These are phyloP conservation scores for Hydrolagus colliei DNA, from an alignment of 2,797 vertebrate genomes.

Conservation along the genomic window DNA sequence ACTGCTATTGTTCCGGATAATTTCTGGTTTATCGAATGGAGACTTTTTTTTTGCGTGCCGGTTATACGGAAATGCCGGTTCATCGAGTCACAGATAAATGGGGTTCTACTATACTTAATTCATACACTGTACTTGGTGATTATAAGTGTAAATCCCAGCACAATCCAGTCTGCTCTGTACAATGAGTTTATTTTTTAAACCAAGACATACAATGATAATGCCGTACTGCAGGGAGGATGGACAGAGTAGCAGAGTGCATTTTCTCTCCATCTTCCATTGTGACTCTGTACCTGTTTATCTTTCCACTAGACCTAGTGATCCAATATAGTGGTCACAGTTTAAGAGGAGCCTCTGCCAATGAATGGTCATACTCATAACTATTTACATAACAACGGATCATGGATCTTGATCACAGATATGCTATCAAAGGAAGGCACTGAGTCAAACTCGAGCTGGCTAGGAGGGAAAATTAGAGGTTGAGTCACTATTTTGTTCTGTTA, in stretches of 20 bases:
- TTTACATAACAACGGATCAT: too few species aligned
- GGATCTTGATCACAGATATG: neutral
- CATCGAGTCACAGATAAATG: too few species aligned
- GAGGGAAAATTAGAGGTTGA: neutral
- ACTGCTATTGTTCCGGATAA: too few species aligned
- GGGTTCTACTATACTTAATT: too few species aligned
- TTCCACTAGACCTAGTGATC: neutral
- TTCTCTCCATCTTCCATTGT: neutral
- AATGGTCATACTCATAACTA: neutral
- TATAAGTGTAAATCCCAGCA: neutral
- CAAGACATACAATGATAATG: neutral
- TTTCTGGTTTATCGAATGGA: too few species aligned
- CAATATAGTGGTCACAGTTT: neutral
- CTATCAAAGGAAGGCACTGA: neutral
- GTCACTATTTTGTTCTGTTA: neutral
- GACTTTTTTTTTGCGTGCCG: too few species aligned
- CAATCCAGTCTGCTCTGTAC: neutral
- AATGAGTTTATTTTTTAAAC: neutral
- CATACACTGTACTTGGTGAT: neutral
- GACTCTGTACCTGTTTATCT: neutral
- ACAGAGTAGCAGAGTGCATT: neutral
- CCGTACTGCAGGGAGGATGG: neutral
- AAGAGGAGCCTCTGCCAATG: neutral
- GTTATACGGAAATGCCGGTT: too few species aligned
- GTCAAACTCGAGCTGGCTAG: neutral